Percentiles rank a stretch among this genome's conserved stretches.
Evolutionary conservation across 2,113 vertebrate species (phyloP).

Genomic region (Chloropsis cyanopogon): DNA sequence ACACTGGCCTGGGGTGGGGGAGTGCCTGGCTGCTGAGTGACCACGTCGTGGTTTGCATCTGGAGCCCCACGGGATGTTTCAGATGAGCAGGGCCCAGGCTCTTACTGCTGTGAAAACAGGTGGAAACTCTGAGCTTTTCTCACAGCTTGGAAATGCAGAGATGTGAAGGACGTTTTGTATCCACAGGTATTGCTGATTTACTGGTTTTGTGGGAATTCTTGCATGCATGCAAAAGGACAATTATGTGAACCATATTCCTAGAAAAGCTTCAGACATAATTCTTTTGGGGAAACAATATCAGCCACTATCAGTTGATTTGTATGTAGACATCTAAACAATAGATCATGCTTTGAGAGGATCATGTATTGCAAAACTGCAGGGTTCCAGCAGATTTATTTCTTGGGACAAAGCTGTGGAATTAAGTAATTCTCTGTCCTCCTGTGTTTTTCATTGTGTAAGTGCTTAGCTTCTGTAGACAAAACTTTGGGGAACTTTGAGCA

Average conservation of each 20-base stretch:
- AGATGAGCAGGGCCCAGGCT: not conserved
- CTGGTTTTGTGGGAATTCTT: not conserved
- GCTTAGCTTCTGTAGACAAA: not conserved
- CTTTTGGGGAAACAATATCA: not conserved
- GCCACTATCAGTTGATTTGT: not conserved
- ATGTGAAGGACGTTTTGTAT: not conserved
- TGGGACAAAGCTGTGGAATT: not conserved
- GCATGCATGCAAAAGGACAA: not conserved
- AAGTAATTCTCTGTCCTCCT: not conserved
- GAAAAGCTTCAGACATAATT: not conserved
- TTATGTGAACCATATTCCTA: not conserved
- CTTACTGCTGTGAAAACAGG: not conserved
- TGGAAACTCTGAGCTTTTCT: not conserved
- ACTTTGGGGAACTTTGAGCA: not conserved
- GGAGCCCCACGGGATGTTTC: not conserved
- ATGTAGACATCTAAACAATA: not conserved
- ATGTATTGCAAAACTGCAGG: not conserved
- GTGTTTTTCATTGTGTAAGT: not conserved
- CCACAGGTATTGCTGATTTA: not conserved
- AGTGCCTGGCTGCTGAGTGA: not conserved
- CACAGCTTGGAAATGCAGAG: not conserved
- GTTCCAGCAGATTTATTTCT: constrained; percentile 18
- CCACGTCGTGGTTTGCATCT: not conserved
- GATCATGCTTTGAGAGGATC: not conserved
- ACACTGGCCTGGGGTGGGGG: not conserved